A percentile compares a stretch with the other conserved stretches of the same genome.
Evolutionary conservation across 2,113 vertebrate species (phyloP).

Genomic region (Rhegmatorhina hoffmannsi): DNA sequence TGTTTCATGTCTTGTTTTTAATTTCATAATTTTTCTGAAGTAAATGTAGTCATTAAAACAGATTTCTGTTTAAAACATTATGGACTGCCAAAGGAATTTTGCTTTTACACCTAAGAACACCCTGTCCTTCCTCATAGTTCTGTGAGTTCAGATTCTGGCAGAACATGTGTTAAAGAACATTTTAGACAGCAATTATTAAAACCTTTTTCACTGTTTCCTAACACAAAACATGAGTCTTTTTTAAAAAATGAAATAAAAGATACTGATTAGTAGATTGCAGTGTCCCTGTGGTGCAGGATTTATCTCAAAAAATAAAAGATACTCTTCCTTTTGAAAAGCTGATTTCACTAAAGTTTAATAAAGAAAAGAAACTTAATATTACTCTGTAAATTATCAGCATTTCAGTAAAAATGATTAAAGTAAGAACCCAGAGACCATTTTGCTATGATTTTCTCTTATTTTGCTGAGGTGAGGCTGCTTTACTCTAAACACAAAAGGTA

Average conservation of each 20-base stretch:
- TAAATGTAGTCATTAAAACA: not conserved
- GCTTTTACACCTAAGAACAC: not conserved
- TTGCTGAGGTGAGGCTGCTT: not conserved
- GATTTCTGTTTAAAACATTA: not conserved
- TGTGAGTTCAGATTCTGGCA: not conserved
- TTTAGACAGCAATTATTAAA: not conserved
- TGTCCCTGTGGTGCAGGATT: not conserved
- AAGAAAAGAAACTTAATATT: not conserved
- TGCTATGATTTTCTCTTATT: not conserved
- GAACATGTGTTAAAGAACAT: not conserved
- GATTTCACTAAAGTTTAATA: not conserved
- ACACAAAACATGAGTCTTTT: not conserved
- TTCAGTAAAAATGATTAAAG: not conserved
- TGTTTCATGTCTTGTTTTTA: not conserved
- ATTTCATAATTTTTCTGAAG: not conserved
- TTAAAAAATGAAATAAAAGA: not conserved
- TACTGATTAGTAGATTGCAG: not conserved
- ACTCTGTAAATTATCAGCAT: rapidly evolving
- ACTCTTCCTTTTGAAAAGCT: not conserved
- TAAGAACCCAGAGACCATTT: not conserved
- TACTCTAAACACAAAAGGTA: not conserved
- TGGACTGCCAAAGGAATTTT: not conserved
- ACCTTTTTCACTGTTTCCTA: not conserved
- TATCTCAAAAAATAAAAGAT: not conserved
- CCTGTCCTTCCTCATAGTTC: not conserved